Evolutionary conservation across 2,888 invertebrate genomes (phyloP), one percentile per base, ranked within the genome.

Genomic region (Drosophila mayaguana): DNA sequence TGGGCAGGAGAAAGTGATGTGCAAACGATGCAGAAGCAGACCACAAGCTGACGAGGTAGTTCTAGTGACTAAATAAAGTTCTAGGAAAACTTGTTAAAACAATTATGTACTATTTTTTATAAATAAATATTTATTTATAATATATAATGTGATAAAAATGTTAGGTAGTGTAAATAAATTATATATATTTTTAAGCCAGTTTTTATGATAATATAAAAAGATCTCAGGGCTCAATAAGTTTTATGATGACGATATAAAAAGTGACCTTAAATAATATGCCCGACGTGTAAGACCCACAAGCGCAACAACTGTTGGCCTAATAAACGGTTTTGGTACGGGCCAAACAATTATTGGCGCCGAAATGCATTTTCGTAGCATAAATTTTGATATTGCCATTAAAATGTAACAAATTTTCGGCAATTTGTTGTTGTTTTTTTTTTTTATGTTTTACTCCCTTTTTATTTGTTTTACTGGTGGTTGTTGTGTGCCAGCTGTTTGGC

Each of bases 401-500:
- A 63, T 64, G 51, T 53, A 61, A 55, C 61, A 61, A 36, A 43
- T 63, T 60, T 59, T 57, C 57, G 45, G 45, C 65, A 70, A 71
- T 67, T 40, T 62, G 69, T 63, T 71, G n/a, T n/a, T n/a, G n/a
- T 73, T 54, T 32, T 71, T 62, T 71, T 20, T 42, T 72, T 63
- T 71, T 45, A 22, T 22, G 22, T 25, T 22, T 45, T 22, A 45
- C 32, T 54, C 38, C 38, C 59, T 59, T 59, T 55, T 48, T 72
- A 42, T 70, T 73, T 70, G 64, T 72, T 80, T 75, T 70, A 43
- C 50, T 70, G 54, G 11, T 51, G 60, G 56, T 65, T 64, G 46
- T 22, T 62, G 68, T 70, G 71, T 72, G 78, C 83, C 84, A 79
- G 77, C 75, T 79, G 83, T 66, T 72, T 62, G 18, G 53, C 46